A percentile compares a stretch with the other conserved stretches of the same genome.
Evolutionary conservation across 2,113 vertebrate species (phyloP).

Genomic region (Coregonus clupeaformis): DNA sequence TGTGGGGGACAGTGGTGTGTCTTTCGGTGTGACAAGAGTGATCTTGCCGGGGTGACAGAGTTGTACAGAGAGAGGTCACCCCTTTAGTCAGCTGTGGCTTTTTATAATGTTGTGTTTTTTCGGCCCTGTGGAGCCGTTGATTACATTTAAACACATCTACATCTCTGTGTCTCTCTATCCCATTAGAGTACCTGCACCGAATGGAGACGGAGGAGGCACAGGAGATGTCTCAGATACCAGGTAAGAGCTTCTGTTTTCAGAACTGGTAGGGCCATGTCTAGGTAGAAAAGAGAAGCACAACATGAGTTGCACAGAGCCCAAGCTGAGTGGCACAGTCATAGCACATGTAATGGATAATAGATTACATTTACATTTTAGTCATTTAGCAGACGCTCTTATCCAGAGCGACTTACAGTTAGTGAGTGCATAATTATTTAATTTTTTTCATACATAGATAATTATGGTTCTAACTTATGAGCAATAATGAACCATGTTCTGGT

Average conservation of each 20-base stretch:
- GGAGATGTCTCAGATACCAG: slow-evolving; percentile 97
- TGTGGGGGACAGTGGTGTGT: slow-evolving; percentile 87
- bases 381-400: too few relatives aligned
- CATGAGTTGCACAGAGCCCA: background rate
- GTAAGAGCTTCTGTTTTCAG: slow-evolving; percentile 77
- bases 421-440: too few relatives aligned
- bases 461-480: background rate
- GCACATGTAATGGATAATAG: background rate
- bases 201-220: slow-evolving; percentile 97
- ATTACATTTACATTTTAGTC: too few relatives aligned
- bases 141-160: slow-evolving; percentile 69
- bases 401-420: too few relatives aligned
- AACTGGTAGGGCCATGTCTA: background rate
- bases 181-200: slow-evolving; percentile 88
- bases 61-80: slow-evolving; percentile 73
- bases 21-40: slow-evolving; percentile 80
- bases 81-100: slow-evolving; percentile 59
- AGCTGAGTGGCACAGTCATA: background rate
- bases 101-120: slow-evolving; percentile 62
- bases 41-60: slow-evolving; percentile 75
- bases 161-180: slow-evolving; percentile 52
- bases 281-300: slow-evolving; percentile 4
- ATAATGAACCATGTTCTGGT: slow-evolving; percentile 13
- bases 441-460: too few relatives aligned
- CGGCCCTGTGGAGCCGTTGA: slow-evolving; percentile 56